Percentiles rank a stretch among this genome's conserved stretches.
Evolutionary conservation across 2,888 invertebrate genomes (phyloP).

Genomic region (Drosophila acutilabella): DNA sequence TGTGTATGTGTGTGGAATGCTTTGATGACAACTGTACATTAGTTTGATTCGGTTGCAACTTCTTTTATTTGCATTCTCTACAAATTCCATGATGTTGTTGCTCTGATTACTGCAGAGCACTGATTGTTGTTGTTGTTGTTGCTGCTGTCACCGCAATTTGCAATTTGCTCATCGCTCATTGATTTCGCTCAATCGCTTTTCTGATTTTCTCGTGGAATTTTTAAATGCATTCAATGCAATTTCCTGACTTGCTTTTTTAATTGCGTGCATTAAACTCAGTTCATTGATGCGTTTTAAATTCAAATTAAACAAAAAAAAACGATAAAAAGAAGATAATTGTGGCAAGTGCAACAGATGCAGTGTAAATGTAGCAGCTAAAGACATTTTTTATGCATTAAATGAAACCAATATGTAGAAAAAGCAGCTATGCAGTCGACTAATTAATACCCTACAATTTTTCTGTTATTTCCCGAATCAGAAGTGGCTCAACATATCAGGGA

Average conservation of each 20-base stretch:
- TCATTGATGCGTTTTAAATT: constrained; percentile 77
- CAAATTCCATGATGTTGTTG: constrained; percentile 21
- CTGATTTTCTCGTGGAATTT: constrained; percentile 69
- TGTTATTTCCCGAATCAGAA: too few species aligned
- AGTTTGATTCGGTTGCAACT: constrained; percentile 63
- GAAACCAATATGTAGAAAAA: too few species aligned
- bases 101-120: constrained; percentile 4
- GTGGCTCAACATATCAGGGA: neutral
- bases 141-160: constrained; percentile 51
- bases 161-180: constrained; percentile 75
- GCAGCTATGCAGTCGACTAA: too few species aligned
- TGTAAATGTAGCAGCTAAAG: constrained; percentile 26
- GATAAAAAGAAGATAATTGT: constrained; percentile 19
- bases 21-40: constrained; percentile 60
- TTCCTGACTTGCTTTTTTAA: constrained; percentile 76
- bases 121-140: constrained; percentile 26
- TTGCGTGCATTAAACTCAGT: constrained; percentile 71
- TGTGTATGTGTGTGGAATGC: neutral
- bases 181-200: constrained; percentile 57
- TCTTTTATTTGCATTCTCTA: constrained; percentile 58
- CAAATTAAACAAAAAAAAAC: constrained; percentile 69
- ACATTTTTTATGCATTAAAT: constrained; percentile 9
- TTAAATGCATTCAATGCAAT: constrained; percentile 73
- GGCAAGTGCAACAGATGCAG: constrained; percentile 18
- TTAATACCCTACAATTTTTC: too few species aligned